A percentile compares a stretch with the other conserved stretches of the same genome.
Evolutionary conservation across 2,113 vertebrate species (phyloP).

Genomic region (Petaurus breviceps): DNA sequence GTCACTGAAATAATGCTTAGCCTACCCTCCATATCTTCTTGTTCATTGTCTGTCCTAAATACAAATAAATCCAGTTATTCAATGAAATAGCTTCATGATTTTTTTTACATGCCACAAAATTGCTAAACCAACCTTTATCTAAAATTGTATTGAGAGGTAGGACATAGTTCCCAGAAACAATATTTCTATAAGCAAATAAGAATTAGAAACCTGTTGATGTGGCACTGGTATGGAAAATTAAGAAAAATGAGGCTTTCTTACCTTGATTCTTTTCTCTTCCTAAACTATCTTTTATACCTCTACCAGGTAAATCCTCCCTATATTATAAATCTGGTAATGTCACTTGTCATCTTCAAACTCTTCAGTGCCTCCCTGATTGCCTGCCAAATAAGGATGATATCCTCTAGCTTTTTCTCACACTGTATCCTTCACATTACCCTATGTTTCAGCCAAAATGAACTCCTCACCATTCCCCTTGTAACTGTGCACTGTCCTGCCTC

Average conservation of each 20-base stretch:
- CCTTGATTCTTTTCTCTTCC: background rate
- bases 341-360: background rate
- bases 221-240: background rate
- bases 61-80: too few species aligned
- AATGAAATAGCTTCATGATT: background rate
- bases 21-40: accelerated
- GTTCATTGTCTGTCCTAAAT: background rate
- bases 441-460: background rate
- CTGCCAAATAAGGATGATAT: background rate
- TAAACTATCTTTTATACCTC: background rate
- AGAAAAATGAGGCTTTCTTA: background rate
- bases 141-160: background rate
- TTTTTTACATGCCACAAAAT: background rate
- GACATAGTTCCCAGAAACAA: background rate
- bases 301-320: background rate
- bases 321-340: background rate
- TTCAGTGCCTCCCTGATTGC: background rate
- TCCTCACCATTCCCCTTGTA: background rate
- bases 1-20: background rate
- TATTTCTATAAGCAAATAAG: background rate
- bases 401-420: background rate
- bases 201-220: background rate
- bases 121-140: background rate
- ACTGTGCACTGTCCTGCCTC: background rate
- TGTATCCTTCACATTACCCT: background rate